Percentiles rank a stretch among this genome's conserved stretches.
phyloP scores from a whole-genome alignment of 2,888 invertebrate genomes.

The Lasioglossum leucozonium region DNA sequence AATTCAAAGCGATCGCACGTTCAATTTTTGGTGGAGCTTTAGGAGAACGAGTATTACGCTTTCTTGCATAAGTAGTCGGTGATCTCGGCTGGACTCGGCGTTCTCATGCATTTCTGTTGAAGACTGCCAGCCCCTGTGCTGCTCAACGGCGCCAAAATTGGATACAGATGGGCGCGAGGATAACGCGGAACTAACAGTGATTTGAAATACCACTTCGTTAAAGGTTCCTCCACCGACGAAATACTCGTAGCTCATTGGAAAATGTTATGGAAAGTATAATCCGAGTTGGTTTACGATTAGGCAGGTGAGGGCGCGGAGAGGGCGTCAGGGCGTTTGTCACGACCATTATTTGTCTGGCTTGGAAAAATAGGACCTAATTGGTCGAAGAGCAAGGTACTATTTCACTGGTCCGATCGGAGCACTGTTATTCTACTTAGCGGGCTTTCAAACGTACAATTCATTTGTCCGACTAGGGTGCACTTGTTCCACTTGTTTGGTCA shows the following conservation, averaged over 20 bases:
- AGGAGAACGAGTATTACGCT: not conserved
- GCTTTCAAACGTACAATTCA: not conserved
- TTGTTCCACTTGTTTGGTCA: constrained; percentile 6
- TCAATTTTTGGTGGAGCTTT: not conserved
- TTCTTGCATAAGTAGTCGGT: not conserved
- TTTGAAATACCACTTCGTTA: too few species aligned
- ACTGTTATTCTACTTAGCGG: not conserved
- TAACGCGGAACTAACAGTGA: too few species aligned
- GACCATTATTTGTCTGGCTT: not conserved
- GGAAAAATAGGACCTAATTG: not conserved
- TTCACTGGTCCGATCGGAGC: not conserved
- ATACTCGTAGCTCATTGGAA: too few species aligned
- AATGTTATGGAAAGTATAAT: too few species aligned
- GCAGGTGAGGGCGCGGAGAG: too few species aligned
- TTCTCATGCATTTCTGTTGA: not conserved
- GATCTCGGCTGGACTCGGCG: not conserved
- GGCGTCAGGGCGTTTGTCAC: too few species aligned
- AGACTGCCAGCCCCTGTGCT: too few species aligned
- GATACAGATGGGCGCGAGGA: too few species aligned
- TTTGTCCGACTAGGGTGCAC: not conserved
- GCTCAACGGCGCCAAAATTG: too few species aligned
- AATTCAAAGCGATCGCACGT: not conserved
- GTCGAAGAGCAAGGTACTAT: not conserved
- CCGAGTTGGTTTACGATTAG: too few species aligned
- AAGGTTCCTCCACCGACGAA: too few species aligned